Evolutionary conservation across 2,888 invertebrate genomes (phyloP).

Genomic region (Hetaerina titia): DNA sequence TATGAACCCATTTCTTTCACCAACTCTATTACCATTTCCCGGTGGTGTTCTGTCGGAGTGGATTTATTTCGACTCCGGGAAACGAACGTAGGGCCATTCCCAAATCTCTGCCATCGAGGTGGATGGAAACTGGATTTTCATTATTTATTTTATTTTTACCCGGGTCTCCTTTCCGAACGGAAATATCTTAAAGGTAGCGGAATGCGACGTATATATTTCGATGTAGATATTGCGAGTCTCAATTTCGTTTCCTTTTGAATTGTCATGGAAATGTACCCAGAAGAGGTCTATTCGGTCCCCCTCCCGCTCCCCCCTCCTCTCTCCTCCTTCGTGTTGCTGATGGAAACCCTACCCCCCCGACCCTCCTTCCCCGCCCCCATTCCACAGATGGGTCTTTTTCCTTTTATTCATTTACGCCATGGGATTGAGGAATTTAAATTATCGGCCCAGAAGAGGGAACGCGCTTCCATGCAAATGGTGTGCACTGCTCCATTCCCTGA

Average conservation of each 20-base stretch:
- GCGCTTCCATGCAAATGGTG: neutral
- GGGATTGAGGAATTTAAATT: slow-evolving; percentile 16
- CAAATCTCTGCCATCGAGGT: neutral
- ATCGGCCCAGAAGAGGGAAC: neutral
- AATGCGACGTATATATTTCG: neutral
- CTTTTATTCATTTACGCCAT: neutral
- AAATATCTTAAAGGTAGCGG: neutral
- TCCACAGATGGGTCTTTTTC: neutral
- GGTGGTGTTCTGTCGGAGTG: neutral
- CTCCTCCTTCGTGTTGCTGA: neutral
- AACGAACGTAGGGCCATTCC: neutral
- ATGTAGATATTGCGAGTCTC: slow-evolving; percentile 52
- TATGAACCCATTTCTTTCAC: neutral
- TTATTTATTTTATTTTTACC: neutral
- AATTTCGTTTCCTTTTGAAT: slow-evolving; percentile 17
- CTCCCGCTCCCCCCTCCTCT: neutral
- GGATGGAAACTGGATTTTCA: neutral
- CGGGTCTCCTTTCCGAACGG: neutral
- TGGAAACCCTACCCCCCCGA: neutral
- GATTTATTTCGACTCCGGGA: neutral
- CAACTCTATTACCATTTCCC: neutral
- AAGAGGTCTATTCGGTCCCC: neutral
- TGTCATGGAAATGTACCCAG: slow-evolving; percentile 45
- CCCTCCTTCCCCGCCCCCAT: neutral
- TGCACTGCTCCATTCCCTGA: neutral